Base-by-base conservation (phyloP, 2,113 vertebrate species). In the Galeopterus variegatus region DNA sequence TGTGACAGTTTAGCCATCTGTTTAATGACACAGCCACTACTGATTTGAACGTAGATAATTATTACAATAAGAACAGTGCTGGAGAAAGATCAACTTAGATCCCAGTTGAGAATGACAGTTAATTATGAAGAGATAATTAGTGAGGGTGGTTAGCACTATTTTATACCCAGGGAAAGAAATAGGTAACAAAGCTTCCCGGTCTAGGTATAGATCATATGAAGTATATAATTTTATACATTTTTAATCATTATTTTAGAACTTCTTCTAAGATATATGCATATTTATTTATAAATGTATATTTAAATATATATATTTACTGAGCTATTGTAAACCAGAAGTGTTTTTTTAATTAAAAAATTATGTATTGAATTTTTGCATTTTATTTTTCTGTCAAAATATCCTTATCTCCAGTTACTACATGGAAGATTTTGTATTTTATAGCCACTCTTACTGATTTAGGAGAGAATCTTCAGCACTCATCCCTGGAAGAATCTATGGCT, bases 61-160 rank as follows among this genome's bases (percentile, higher is more conserved):
- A 97, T 92, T 84, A 72, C 15, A 18, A 58, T 88, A 94, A 87
- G 85, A 96, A 60, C 28, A n/a, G 90, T 82, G 88, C 48, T 91
- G 31, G 76, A 76, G 52, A 90, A 92, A 97, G 93, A 95, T 96
- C 95, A 95, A 5, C 70, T 87, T n/a, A 76, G 76, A 76, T 93
- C 75, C 94, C 91, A 94, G 48, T 81, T 69, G 90, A 96, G 86
- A 91, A 52, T 97, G 94, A 95, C 89, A 93, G 83, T 88, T 97
- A 96, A 97, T 98, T 97, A 97, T 80, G 96, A 95, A 84, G 93
- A 97, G 91, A 94, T 97, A 97, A 97, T 98, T 97, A 97, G 80
- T 75, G 50, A 15, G 83, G 31, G 60, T 77, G 28, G 17, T 56
- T 92, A 60, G 12, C 36, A 77, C 85, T 92, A 19, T 80, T 31